Base-by-base conservation (phyloP, 2,113 vertebrate species). In the Aphyosemion australe region DNA sequence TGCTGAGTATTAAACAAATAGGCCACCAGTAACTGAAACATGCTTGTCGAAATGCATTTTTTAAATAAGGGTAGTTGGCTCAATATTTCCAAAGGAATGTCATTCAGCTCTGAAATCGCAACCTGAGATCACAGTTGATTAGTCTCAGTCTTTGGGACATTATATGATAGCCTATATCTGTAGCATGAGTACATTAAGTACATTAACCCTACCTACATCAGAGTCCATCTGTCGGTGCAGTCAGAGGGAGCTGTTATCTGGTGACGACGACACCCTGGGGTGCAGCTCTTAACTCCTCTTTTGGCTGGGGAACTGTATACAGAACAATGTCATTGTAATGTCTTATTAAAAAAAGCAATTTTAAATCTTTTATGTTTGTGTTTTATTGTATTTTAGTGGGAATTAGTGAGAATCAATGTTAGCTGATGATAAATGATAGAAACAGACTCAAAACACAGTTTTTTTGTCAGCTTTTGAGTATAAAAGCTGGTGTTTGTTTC, bases 291-390 rank as follows among this genome's bases (percentile, higher is more conserved):
- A n/a, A 69, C 81, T 91, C 80, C 88, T 84, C 80, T 89, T 88
- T 81, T 89, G 87, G 88, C 88, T 91, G 89, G 69, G 82, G 76
- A 88, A 89, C 88, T 85, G 88, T 93, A 91, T 92, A 93, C 89
- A 92, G 89, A 90, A 89, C 84, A 84, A 87, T 93, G 91, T 93
- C 90, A 93, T 89, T 93, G 92, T 92, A 93, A 92, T 91, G 90
- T 91, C 89, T 87, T 92, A 93, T 93, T 93, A 93, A 93, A 93
- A 89, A 92, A 90, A 88, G n/a, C 90, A 81, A 91, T 93, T 93
- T 91, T 88, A 93, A 92, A 78, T 84, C 66, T 68, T 64, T 79
- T 79, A 82, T 80, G 69, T 88, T 74, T 81, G 52, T 77, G 52
- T 77, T 76, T 69, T 80, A 79, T 69, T 41, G 21, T 37, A n/a